A percentile compares a stretch with the other conserved stretches of the same genome.
Conservation (phyloP, 2,888 invertebrate genomes). For the Euzophera pinguis region DNA sequence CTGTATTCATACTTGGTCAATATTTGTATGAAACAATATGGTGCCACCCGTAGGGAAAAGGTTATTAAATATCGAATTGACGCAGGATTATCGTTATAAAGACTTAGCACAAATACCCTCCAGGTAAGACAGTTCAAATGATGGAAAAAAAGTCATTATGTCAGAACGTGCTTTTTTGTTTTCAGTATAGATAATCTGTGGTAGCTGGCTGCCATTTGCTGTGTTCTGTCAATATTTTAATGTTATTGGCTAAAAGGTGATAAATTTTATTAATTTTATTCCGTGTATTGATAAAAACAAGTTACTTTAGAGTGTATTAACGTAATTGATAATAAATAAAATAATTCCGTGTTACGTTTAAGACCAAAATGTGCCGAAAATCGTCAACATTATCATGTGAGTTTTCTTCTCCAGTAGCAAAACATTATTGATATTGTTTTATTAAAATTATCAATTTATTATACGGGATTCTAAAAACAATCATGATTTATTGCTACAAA, state of each 20-base stretch:
- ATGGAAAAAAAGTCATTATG: no score
- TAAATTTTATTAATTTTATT: conserved; percentile 26
- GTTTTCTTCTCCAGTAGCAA: conserved; percentile 30
- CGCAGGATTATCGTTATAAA: no score
- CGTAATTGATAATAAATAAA: conserved; percentile 28
- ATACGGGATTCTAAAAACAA: no score
- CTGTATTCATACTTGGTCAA: no score
- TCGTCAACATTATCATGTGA: conserved; percentile 48
- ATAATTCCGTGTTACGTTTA: conserved; percentile 26
- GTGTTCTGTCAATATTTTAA: conserved; percentile 71
- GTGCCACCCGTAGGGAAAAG: no score
- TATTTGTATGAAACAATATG: no score
- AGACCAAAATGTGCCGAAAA: conserved; percentile 40
- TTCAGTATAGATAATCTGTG: background rate
- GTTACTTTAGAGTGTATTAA: conserved; percentile 22
- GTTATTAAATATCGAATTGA: no score
- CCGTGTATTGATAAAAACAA: conserved; percentile 27
- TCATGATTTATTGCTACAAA: no score
- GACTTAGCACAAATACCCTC: no score
- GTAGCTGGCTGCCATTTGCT: conserved; percentile 62
- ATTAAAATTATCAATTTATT: background rate
- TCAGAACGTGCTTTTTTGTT: background rate
- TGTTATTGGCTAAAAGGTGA: conserved; percentile 63
- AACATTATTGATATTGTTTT: background rate
- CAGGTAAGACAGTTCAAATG: no score